Conservation (phyloP, 1,140 invertebrate genomes). For the Hestina assimilis region DNA sequence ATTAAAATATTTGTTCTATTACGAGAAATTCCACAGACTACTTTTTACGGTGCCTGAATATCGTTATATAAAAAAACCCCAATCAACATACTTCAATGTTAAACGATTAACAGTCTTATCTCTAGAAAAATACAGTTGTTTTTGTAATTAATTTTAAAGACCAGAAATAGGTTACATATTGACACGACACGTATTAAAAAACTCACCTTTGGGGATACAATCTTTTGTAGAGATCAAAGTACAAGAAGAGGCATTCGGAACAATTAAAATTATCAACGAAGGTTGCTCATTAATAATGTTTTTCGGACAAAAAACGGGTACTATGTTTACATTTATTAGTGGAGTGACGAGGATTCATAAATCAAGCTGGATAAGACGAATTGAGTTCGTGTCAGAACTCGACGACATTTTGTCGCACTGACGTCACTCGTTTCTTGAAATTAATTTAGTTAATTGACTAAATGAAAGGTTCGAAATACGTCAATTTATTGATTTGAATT, state of each 20-base stretch:
- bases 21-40: constrained; percentile 44
- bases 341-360: constrained; percentile 60
- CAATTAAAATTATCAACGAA: constrained; percentile 65
- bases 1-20: constrained; percentile 71
- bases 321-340: constrained; percentile 76
- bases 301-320: constrained; percentile 58
- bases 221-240: constrained; percentile 50
- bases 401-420: constrained; percentile 46
- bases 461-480: constrained; percentile 3
- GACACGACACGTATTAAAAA: constrained; percentile 50
- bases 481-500: background rate
- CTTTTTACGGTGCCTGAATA: constrained; percentile 52
- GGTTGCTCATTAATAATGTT: constrained; percentile 63
- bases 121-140: background rate
- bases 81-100: background rate
- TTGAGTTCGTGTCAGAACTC: constrained; percentile 43
- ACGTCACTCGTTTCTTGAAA: constrained; percentile 38
- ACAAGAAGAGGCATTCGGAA: constrained; percentile 50
- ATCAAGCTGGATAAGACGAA: constrained; percentile 62
- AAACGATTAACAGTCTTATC: constrained; percentile 7
- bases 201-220: constrained; percentile 40
- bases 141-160: background rate
- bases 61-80: constrained; percentile 37
- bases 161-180: background rate
- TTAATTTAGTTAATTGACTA: constrained; percentile 26